Evolutionary conservation across 2,888 invertebrate species (phyloP).

Genomic region (Lasioglossum figueresi): DNA sequence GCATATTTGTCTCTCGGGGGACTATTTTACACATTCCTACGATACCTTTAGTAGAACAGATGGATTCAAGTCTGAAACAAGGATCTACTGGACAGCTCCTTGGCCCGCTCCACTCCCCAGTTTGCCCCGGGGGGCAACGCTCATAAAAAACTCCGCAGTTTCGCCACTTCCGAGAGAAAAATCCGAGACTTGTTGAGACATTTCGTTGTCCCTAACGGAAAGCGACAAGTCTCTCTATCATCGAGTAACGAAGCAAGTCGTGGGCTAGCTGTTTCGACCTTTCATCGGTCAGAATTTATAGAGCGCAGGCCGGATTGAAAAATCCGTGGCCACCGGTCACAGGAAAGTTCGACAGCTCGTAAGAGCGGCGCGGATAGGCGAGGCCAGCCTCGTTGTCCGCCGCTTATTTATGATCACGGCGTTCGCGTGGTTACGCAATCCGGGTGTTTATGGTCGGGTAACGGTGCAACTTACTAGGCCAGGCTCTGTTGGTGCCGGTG

Average conservation of each 20-base stretch:
- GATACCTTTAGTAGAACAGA: not conserved
- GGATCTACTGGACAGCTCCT: not conserved
- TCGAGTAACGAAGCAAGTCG: not conserved
- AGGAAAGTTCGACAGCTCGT: conserved; percentile 6
- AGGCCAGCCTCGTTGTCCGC: not conserved
- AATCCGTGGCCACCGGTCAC: not conserved
- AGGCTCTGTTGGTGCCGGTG: conserved; percentile 13
- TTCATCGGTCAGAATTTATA: not conserved
- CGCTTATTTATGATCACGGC: conserved; percentile 61
- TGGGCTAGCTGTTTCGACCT: not conserved
- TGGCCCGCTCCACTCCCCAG: not conserved
- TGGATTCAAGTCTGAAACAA: not conserved
- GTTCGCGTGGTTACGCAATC: conserved; percentile 63
- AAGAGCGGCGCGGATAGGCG: not conserved
- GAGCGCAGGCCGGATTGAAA: not conserved
- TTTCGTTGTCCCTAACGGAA: not conserved
- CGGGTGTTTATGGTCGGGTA: conserved; percentile 60
- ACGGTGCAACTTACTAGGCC: conserved; percentile 59
- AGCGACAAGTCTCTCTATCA: not conserved
- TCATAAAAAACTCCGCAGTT: not conserved
- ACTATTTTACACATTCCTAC: not conserved
- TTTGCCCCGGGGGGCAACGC: not conserved
- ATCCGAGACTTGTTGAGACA: not conserved
- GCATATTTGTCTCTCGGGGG: not conserved
- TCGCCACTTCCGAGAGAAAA: not conserved